Base-by-base conservation (phyloP, 2,888 invertebrate species). In the Limnephilus lunatus region DNA sequence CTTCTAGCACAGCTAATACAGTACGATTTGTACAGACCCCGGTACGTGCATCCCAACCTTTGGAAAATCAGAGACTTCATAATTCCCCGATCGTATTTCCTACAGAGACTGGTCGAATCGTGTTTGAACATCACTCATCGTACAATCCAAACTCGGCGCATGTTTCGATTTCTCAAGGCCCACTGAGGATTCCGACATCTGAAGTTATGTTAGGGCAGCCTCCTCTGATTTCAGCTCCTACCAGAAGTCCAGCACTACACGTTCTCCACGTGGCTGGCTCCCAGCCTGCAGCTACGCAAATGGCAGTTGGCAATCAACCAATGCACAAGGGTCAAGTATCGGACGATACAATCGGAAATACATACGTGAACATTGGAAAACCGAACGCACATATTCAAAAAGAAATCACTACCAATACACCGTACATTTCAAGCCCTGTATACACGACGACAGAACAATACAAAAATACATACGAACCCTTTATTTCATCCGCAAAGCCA, bases 281-380 rank as follows among this genome's bases (percentile, higher is more conserved):
- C 81, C 93, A 93, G 48, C 94, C 94, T 30, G 92, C 94, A n/a
- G 91, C 93, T 31, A 93, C 94, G 81, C 93, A 94, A 81, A 92
- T 94, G 90, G 91, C 92, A 39, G 93, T 93, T 30, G 94, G 94
- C n/a, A 93, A 93, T 82, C 91, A 91, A 85, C 92, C 94, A 3
- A 95, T 95, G 94, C 95, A 95, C 92, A 95, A 95, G 94, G 95
- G 95, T 4, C 95, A 95, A 94, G 95, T 95, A 19, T 94, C 95
- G 14, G 95, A 95, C 93, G 95, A 95, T 91, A 95, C 95, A 90
- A 94, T 95, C 81, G 94, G 94, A 11, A 95, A 95, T 92, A 94
- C 95, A 15, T 95, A 95, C 93, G 95, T 95, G 4, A 95, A 95
- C 94, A 95, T 95, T 92, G 95, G 95, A 53, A 95, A 95, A 94